phyloP scores from a whole-genome alignment of 2,797 vertebrate species.

The Rhabdomys pumilio region DNA sequence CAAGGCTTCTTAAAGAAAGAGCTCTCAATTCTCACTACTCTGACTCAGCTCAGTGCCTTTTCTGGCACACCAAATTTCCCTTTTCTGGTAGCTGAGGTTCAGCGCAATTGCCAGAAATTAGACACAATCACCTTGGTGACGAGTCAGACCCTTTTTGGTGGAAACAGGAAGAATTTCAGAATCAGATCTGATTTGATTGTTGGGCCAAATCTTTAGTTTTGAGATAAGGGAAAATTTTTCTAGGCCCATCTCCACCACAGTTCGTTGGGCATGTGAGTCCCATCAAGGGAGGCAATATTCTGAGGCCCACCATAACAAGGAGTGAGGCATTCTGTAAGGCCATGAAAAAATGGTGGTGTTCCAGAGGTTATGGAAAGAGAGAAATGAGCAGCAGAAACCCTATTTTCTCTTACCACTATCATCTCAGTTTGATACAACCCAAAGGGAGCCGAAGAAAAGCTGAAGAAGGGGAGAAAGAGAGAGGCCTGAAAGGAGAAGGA shows the following conservation, averaged over 20 bases:
- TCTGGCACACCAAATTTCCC: not conserved
- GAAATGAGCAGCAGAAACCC: not conserved
- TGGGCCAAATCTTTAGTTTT: not conserved
- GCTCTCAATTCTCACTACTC: not conserved
- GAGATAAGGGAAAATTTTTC: not conserved
- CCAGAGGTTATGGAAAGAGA: not conserved
- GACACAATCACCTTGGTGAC: not conserved
- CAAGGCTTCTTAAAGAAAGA: not conserved
- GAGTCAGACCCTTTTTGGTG: not conserved
- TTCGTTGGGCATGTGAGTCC: not conserved
- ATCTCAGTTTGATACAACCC: not conserved
- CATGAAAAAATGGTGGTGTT: not conserved
- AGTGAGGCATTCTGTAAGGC: not conserved
- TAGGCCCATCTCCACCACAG: not conserved
- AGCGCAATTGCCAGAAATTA: not conserved
- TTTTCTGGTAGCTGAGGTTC: not conserved
- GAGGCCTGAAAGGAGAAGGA: not conserved
- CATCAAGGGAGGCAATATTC: not conserved
- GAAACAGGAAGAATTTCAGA: not conserved
- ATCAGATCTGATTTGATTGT: not conserved
- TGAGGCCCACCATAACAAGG: not conserved
- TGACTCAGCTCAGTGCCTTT: not conserved
- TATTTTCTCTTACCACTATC: not conserved
- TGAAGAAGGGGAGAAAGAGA: not conserved
- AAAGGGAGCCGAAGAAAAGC: not conserved